Conservation (phyloP, 2,797 vertebrate species). For the Capromys pilorides region DNA sequence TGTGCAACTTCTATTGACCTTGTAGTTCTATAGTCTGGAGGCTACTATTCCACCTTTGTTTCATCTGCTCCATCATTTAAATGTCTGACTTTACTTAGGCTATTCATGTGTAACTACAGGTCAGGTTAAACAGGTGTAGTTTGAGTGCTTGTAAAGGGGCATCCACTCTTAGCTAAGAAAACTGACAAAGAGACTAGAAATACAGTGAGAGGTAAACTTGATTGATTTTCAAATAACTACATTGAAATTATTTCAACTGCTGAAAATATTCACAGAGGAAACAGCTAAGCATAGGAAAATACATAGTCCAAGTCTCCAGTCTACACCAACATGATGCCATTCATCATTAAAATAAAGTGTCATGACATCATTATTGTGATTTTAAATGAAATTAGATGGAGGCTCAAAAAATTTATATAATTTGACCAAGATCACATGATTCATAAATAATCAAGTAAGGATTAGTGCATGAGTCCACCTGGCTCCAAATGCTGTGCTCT, state of each 20-base stretch:
- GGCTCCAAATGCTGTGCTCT: background rate
- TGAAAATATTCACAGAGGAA: constrained; percentile 18
- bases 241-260: constrained; percentile 5
- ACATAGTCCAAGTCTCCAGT: background rate
- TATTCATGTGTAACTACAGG: background rate
- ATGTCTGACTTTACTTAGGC: background rate
- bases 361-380: background rate
- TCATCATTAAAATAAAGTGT: background rate
- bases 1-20: background rate
- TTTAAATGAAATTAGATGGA: constrained; percentile 21
- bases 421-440: background rate
- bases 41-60: background rate
- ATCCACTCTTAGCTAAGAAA: background rate
- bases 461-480: background rate
- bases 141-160: background rate
- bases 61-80: background rate
- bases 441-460: constrained; percentile 1
- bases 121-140: background rate
- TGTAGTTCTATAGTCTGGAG: background rate
- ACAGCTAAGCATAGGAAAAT: background rate
- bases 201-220: background rate
- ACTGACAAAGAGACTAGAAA: background rate
- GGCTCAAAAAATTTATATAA: constrained; percentile 2
- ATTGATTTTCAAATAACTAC: background rate
- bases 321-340: background rate